A percentile compares a stretch with the other conserved stretches of the same genome.
Evolutionary conservation across 2,797 vertebrate species (phyloP).

Genomic region (Helostoma temminkii): DNA sequence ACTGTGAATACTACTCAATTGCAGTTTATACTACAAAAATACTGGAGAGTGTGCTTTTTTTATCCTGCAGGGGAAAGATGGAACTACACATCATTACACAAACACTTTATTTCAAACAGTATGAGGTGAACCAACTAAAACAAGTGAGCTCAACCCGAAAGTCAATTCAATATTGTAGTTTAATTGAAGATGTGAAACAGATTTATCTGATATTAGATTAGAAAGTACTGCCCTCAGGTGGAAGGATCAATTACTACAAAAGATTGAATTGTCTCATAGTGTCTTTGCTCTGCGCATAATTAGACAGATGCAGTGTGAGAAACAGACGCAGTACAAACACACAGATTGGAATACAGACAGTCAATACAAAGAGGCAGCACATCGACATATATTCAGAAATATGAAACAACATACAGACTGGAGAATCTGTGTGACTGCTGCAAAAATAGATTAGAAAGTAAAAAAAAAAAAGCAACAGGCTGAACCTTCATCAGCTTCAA

Average conservation of each 20-base stretch:
- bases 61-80: constrained; percentile 44
- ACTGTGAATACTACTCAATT: not conserved
- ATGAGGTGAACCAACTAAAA: constrained; percentile 45
- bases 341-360: not conserved
- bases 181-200: constrained; percentile 78
- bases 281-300: constrained; percentile 70
- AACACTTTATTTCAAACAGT: constrained; percentile 11
- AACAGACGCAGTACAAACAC: constrained; percentile 14
- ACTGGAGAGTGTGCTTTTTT: constrained; percentile 16
- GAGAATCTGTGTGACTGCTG: not conserved
- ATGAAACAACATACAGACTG: not conserved
- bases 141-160: constrained; percentile 49
- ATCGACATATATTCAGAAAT: not conserved
- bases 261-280: constrained; percentile 68
- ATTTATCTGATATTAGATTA: constrained; percentile 84
- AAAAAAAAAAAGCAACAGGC: not conserved
- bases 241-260: constrained; percentile 86
- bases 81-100: constrained; percentile 44
- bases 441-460: not conserved
- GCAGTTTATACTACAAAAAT: constrained; percentile 3
- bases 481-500: not conserved
- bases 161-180: constrained; percentile 60
- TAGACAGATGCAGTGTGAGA: constrained; percentile 51
- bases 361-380: not conserved
- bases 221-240: constrained; percentile 87